Conservation (phyloP, 1,140 invertebrate species). For the Choristoneura fumiferana region DNA sequence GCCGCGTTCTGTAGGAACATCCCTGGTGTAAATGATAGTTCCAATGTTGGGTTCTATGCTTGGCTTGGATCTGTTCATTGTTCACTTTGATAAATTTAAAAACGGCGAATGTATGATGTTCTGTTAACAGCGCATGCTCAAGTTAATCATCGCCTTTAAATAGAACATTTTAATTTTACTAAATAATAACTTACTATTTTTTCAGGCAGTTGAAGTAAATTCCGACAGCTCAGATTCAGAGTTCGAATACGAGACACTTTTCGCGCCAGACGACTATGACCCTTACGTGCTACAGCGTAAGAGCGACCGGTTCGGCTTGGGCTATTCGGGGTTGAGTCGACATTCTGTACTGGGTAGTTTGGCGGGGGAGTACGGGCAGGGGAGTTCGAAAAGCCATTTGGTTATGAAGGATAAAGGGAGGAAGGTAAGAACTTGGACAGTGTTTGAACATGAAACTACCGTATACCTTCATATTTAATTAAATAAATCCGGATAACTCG, state of each 20-base stretch:
- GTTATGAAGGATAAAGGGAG: constrained; percentile 73
- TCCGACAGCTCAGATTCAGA: constrained; percentile 78
- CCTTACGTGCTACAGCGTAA: constrained; percentile 86
- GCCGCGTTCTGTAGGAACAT: no score
- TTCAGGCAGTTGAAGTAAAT: constrained; percentile 35
- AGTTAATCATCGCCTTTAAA: no score
- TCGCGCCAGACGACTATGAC: constrained; percentile 93
- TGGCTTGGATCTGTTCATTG: no score
- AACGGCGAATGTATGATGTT: no score
- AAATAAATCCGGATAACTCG: no score
- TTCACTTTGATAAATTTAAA: no score
- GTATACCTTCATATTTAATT: constrained; percentile 19
- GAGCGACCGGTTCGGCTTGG: constrained; percentile 90
- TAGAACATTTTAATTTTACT: no score
- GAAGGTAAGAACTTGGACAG: constrained; percentile 50
- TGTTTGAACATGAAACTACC: no score
- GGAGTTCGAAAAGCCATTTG: constrained; percentile 55
- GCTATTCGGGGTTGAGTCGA: constrained; percentile 90
- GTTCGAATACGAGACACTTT: constrained; percentile 82
- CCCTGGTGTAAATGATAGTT: no score
- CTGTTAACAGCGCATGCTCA: no score
- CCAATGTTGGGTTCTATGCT: no score
- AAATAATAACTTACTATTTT: no score
- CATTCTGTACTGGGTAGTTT: constrained; percentile 75
- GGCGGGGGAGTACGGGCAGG: constrained; percentile 50